phyloP scores from a whole-genome alignment of 2,113 vertebrate species.

The Ciconia stormi region DNA sequence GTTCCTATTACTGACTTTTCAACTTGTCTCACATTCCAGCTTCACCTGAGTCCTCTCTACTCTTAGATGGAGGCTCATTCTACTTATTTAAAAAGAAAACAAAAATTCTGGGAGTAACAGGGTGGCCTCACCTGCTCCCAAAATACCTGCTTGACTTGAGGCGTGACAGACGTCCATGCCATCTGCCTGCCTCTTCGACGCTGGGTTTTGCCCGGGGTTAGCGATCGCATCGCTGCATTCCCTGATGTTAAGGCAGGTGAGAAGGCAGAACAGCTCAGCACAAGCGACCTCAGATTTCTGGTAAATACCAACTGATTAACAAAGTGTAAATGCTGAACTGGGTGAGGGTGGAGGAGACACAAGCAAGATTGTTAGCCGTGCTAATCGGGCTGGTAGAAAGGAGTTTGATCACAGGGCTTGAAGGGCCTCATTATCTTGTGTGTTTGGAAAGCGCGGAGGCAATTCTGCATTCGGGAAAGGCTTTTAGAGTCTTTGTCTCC shows the following conservation, averaged over 20 bases:
- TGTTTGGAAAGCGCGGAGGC: neutral
- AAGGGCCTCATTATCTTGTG: neutral
- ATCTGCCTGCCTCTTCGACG: neutral
- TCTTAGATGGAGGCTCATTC: neutral
- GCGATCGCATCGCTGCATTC: neutral
- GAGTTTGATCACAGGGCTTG: neutral
- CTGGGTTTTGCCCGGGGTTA: neutral
- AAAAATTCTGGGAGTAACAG: rapidly evolving
- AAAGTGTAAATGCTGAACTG: neutral
- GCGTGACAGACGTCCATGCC: rapidly evolving
- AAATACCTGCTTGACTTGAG: neutral
- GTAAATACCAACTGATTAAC: neutral
- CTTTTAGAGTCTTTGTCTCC: neutral
- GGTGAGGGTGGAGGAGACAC: neutral
- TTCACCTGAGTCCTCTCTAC: neutral
- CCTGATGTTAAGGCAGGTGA: neutral
- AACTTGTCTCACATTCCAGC: neutral
- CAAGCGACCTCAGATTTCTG: neutral
- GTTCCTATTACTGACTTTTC: rapidly evolving
- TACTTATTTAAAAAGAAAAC: too few species aligned
- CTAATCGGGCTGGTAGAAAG: neutral
- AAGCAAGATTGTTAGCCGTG: neutral
- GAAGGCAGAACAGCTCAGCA: neutral
- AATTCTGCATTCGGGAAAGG: neutral
- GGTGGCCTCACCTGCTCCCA: rapidly evolving